phyloP scores from a whole-genome alignment of 2,113 vertebrate genomes.

The Rhinolophus sinicus region DNA sequence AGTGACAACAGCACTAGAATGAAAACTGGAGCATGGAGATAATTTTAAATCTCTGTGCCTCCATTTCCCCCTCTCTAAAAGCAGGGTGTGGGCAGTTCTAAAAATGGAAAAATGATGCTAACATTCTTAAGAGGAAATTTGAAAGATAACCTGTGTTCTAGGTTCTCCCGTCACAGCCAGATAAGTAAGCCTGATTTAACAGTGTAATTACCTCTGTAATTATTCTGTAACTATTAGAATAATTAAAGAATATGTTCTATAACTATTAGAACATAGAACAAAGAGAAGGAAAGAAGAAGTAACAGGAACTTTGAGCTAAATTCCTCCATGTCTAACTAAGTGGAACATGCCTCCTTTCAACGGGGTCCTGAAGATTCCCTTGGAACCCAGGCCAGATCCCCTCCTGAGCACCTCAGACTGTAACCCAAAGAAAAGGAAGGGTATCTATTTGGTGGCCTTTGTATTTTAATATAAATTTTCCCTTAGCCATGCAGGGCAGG shows the following conservation, averaged over 20 bases:
- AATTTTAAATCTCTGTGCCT: background rate
- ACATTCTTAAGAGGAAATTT: background rate
- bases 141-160: background rate
- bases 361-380: slow-evolving; percentile 18
- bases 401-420: slow-evolving; percentile 10
- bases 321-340: background rate
- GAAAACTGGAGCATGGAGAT: background rate
- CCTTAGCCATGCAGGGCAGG: background rate
- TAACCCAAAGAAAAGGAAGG: background rate
- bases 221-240: no score
- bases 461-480: slow-evolving; percentile 55
- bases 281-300: background rate
- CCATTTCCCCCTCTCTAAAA: background rate
- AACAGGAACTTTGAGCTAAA: background rate
- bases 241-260: no score
- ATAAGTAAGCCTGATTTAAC: slow-evolving; percentile 27
- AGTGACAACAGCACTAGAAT: background rate
- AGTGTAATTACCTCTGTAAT: slow-evolving; percentile 47
- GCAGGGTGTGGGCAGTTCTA: background rate
- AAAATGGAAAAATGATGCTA: background rate
- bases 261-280: background rate
- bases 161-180: background rate
- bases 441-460: slow-evolving; percentile 51
- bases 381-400: slow-evolving; percentile 31
- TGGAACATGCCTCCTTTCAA: background rate